Conservation (phyloP, 1,140 invertebrate genomes). For the Latrodectus geometricus region DNA sequence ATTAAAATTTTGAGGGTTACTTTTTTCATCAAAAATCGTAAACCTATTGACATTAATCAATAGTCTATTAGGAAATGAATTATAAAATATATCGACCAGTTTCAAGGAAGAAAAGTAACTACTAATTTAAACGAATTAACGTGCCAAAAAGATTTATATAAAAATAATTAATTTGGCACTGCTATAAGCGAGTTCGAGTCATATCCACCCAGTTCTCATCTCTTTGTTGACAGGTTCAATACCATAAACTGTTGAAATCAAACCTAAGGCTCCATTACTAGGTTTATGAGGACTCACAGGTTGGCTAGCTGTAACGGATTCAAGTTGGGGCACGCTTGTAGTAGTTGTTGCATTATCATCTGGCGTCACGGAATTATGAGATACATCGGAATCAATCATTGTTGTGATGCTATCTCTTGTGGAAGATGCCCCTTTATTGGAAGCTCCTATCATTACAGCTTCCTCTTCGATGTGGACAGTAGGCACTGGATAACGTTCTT, state of each 20-base stretch:
- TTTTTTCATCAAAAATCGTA: neutral
- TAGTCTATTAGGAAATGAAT: neutral
- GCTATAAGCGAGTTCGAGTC: conserved; percentile 21
- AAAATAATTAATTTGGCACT: conserved; percentile 62
- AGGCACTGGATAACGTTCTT: conserved; percentile 54
- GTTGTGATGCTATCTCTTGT: neutral
- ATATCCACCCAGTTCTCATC: conserved; percentile 64
- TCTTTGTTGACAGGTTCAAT: conserved; percentile 64
- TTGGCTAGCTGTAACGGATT: conserved; percentile 20
- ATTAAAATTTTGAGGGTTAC: neutral
- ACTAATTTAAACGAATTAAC: neutral
- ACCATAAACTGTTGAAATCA: conserved; percentile 62
- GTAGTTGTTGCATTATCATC: conserved; percentile 28
- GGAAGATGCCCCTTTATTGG: conserved; percentile 14
- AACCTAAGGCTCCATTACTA: conserved; percentile 56
- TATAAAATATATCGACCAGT: conserved; percentile 12
- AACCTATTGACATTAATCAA: neutral
- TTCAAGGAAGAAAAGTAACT: conserved; percentile 3
- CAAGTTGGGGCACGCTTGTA: conserved; percentile 13
- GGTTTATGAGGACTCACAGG: conserved; percentile 46
- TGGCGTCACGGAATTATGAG: conserved; percentile 13
- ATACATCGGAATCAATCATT: conserved; percentile 27
- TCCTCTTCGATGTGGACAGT: conserved; percentile 59
- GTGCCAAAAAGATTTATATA: conserved; percentile 54
- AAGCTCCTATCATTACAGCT: conserved; percentile 4